Evolutionary conservation across 2,888 invertebrate species (phyloP).

Genomic region (Melanostoma mellinum): DNA sequence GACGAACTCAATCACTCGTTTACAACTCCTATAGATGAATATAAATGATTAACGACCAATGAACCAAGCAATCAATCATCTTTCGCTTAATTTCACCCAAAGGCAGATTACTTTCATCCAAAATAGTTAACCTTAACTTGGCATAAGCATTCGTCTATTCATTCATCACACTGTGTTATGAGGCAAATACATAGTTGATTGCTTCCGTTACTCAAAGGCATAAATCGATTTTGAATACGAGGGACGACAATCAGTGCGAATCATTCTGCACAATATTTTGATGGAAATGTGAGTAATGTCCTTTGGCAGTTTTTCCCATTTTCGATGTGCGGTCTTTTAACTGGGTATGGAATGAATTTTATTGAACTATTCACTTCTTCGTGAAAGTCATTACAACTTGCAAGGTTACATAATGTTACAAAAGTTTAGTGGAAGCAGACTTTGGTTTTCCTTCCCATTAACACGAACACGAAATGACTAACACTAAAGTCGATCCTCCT

Average conservation of each 20-base stretch:
- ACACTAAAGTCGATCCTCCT: conserved; percentile 3
- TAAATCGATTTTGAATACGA: conserved; percentile 18
- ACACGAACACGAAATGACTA: conserved; percentile 16
- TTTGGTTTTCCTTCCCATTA: neutral
- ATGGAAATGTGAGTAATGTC: neutral
- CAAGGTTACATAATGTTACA: too few relatives aligned
- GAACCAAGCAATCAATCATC: too few relatives aligned
- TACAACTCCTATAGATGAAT: too few relatives aligned
- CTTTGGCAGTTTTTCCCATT: conserved; percentile 13
- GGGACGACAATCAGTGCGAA: conserved; percentile 2
- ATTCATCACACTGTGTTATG: conserved; percentile 2
- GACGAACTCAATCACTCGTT: too few relatives aligned
- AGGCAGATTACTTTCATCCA: too few relatives aligned
- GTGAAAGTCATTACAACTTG: conserved; percentile 10
- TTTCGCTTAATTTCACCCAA: too few relatives aligned
- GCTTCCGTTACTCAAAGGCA: conserved; percentile 35
- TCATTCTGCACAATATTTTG: neutral
- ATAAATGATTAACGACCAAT: too few relatives aligned
- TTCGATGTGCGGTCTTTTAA: neutral
- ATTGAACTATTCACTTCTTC: neutral
- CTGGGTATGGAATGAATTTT: too few relatives aligned
- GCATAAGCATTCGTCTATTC: conserved; percentile 2
- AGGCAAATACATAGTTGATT: neutral
- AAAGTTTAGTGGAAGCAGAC: neutral
- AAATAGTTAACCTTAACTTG: neutral